Conservation (phyloP, 2,797 vertebrate genomes). For the Sebastes flavidus region DNA sequence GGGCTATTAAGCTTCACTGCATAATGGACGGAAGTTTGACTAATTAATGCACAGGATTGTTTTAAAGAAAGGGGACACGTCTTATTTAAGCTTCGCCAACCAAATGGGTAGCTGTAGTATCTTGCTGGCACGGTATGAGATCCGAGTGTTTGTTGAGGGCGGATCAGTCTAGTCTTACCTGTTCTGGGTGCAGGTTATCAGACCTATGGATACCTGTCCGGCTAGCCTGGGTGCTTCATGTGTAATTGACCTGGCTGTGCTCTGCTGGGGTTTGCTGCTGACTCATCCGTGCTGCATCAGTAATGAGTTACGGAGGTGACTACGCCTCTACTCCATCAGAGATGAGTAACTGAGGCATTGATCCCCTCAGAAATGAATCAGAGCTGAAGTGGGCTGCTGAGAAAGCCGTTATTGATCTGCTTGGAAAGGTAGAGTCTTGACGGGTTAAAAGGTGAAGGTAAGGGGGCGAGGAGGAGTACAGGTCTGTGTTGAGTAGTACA, state of each 20-base stretch:
- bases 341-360: constrained; percentile 66
- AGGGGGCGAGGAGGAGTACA: background rate
- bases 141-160: constrained; percentile 36
- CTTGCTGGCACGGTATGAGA: constrained; percentile 14
- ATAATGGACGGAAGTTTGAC: background rate
- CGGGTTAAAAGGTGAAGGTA: constrained; percentile 30
- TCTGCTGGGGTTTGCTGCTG: constrained; percentile 58
- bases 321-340: constrained; percentile 50
- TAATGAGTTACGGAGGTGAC: constrained; percentile 64
- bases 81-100: constrained; percentile 23
- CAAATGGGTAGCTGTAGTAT: constrained; percentile 26
- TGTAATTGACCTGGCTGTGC: constrained; percentile 58
- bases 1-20: background rate
- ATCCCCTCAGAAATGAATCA: constrained; percentile 64
- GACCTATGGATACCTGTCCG: constrained; percentile 21
- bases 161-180: constrained; percentile 54
- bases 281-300: constrained; percentile 53
- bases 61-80: background rate
- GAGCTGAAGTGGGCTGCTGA: constrained; percentile 51
- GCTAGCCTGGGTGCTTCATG: constrained; percentile 19
- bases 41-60: background rate
- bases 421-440: constrained; percentile 14
- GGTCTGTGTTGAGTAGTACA: background rate
- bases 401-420: constrained; percentile 67
- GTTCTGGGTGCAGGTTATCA: constrained; percentile 39